Conservation (phyloP, 2,113 vertebrate genomes). For the Hippocampus barbouri region DNA sequence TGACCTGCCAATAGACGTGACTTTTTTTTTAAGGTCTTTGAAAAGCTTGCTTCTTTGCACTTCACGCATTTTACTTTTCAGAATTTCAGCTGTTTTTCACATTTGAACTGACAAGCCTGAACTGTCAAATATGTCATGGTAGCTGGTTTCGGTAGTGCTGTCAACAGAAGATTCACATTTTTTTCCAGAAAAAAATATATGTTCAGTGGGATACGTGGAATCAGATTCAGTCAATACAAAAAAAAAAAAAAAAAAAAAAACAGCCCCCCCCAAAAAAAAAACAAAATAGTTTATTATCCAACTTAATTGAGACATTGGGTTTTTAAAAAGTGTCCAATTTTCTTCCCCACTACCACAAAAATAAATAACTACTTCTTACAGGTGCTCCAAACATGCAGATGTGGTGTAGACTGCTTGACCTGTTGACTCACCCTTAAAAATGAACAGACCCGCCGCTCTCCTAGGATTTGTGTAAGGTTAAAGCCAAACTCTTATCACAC, state of each 20-base stretch:
- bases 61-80: background rate
- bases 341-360: conserved; percentile 21
- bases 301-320: conserved; percentile 29
- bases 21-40: background rate
- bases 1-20: background rate
- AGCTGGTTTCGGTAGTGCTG: background rate
- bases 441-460: conserved; percentile 18
- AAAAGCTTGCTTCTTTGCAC: background rate
- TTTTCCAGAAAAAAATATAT: background rate
- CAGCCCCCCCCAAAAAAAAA: background rate
- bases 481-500: conserved; percentile 44
- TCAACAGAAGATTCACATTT: background rate
- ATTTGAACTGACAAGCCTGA: background rate
- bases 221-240: background rate
- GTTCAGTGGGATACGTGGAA: background rate
- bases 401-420: conserved; percentile 28
- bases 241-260: no score
- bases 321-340: conserved; percentile 36
- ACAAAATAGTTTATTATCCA: conserved; percentile 21
- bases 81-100: background rate
- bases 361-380: conserved; percentile 28
- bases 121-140: background rate
- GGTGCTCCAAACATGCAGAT: conserved; percentile 52
- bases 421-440: conserved; percentile 30
- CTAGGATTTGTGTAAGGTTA: conserved; percentile 20